Evolutionary conservation across 2,888 invertebrate genomes (phyloP).

Genomic region (Mechanitis mazaeus): DNA sequence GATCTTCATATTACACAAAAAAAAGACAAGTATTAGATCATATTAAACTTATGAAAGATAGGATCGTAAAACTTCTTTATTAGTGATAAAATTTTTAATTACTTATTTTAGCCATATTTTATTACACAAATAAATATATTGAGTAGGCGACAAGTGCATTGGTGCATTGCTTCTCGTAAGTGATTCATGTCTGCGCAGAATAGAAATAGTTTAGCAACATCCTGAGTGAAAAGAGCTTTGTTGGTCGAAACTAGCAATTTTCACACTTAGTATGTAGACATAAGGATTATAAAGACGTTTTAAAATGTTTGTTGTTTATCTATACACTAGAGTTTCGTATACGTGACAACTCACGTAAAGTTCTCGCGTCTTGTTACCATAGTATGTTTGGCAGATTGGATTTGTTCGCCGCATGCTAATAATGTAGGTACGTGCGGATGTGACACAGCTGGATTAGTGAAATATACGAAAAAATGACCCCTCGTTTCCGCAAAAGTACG

Average conservation of each 20-base stretch:
- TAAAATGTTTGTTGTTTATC: conserved; percentile 35
- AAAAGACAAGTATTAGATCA: no score
- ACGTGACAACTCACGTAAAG: conserved; percentile 60
- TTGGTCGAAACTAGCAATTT: conserved; percentile 25
- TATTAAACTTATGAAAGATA: no score
- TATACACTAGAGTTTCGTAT: conserved; percentile 40
- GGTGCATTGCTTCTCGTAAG: conserved; percentile 41
- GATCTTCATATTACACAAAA: no score
- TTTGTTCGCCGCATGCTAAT: conserved; percentile 69
- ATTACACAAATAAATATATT: conserved; percentile 28
- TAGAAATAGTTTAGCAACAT: conserved; percentile 50
- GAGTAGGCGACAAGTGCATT: conserved; percentile 43
- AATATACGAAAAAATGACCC: conserved; percentile 38
- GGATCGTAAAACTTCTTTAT: background rate
- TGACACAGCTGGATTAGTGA: conserved; percentile 47
- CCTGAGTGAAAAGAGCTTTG: conserved; percentile 36
- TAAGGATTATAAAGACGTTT: conserved; percentile 30
- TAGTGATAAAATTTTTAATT: background rate
- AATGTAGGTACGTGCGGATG: conserved; percentile 46
- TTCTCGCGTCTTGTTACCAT: conserved; percentile 61
- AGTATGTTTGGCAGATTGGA: conserved; percentile 66
- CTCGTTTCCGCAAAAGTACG: conserved; percentile 25
- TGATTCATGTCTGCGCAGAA: conserved; percentile 52
- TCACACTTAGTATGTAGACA: conserved; percentile 28
- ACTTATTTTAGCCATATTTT: background rate